A percentile compares a stretch with the other conserved stretches of the same genome.
phyloP scores from a whole-genome alignment of 2,888 invertebrate genomes.

The Lithosia quadra region DNA sequence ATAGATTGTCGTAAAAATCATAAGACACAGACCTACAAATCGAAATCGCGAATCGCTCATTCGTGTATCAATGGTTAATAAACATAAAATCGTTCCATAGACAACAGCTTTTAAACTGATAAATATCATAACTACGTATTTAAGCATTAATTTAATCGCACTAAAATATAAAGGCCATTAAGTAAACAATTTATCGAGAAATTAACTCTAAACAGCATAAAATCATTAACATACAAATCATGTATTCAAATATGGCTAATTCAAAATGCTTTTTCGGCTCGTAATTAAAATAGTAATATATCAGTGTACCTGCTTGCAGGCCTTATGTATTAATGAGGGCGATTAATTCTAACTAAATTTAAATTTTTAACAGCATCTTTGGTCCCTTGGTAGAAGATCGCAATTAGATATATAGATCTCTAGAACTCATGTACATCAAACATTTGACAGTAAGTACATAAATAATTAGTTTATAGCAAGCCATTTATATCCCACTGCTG shows the following conservation, averaged over 20 bases:
- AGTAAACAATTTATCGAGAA: constrained; percentile 33
- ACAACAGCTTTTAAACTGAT: constrained; percentile 23
- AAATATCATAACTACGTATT: constrained; percentile 20
- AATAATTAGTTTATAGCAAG: too few species aligned
- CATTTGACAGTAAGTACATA: too few species aligned
- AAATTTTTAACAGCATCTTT: background rate
- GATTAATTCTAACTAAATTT: background rate
- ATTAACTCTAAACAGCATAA: constrained; percentile 37
- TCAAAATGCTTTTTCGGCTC: constrained; percentile 21
- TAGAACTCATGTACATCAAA: too few species aligned
- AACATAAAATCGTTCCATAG: too few species aligned
- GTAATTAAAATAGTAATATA: constrained; percentile 8
- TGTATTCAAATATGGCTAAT: constrained; percentile 27
- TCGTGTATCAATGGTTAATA: too few species aligned
- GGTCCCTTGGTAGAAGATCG: background rate
- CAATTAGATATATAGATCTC: too few species aligned
- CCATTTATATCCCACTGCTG: too few species aligned
- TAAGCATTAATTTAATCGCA: constrained; percentile 5
- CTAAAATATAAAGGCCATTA: constrained; percentile 30
- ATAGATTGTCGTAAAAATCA: too few species aligned
- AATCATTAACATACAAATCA: constrained; percentile 31
- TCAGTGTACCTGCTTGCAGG: background rate
- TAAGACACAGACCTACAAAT: too few species aligned
- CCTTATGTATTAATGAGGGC: background rate
- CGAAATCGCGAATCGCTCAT: too few species aligned